Base-by-base conservation (phyloP, 2,888 invertebrate species). In the Rutpela maculata region DNA sequence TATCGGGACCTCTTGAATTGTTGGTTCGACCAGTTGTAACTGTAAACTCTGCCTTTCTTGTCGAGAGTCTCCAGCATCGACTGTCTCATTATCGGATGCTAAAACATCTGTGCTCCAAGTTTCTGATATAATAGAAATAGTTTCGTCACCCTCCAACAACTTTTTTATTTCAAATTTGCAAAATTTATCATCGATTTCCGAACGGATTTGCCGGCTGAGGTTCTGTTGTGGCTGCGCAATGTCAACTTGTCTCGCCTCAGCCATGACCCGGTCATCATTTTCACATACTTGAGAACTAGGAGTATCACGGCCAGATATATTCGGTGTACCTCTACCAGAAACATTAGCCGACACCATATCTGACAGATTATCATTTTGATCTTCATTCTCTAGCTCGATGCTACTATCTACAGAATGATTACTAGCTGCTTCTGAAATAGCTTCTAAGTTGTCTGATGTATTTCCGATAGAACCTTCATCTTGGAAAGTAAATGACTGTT, bases 101-200 rank as follows among this genome's bases (percentile, higher is more conserved):
- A 99, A 90, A 65, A 99, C 99, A 90, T 99, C 99, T 0, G 99
- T 99, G 83, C 98, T 98, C 99, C 99, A 99, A 0, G 98, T 98
- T 89, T 99, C 99, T 65, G 98, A 98, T 84, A 99, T 98, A 86
- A 99, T 95, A 55, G 98, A 99, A 84, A 98, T 95, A 0, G 98
- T 98, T 90, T 99, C 99, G 89, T 99, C 99, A 1, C 96, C 89
- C 90, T 93, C 93, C 82, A 93, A 88, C 73, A 94, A 89, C 87
- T 94, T 94, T 90, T 96, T 97, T 50, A 99, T 97, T 89, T 98
- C 98, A 89, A 99, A 99, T 90, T 99, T 98, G 89, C 99, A 98
- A 91, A 99, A 99, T 89, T 98, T 98, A 85, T 99, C 99, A 85
- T 99, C 98, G 77, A 99, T 97, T 86, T 99, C 99, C 75, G 97